Evolutionary conservation across 2,888 invertebrate genomes (phyloP).

Genomic region (Ptychoptera albimana): DNA sequence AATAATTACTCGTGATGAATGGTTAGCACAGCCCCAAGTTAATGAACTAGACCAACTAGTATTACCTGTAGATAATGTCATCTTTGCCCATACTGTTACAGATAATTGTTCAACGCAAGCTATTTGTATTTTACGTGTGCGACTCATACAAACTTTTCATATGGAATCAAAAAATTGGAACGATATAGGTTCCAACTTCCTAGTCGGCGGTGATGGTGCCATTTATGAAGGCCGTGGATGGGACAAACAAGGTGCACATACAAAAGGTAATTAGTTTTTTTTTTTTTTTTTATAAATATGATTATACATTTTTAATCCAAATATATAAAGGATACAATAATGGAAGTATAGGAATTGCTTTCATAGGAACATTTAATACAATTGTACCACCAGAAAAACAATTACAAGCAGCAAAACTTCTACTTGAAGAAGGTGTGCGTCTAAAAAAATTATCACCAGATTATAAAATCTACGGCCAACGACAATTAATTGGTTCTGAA

Average conservation of each 20-base stretch:
- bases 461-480: constrained; percentile 51
- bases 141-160: constrained; percentile 49
- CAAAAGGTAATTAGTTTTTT: constrained; percentile 24
- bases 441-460: constrained; percentile 41
- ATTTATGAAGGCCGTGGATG: constrained; percentile 62
- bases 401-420: constrained; percentile 40
- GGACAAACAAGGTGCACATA: constrained; percentile 55
- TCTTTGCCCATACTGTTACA: background rate
- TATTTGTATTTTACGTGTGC: constrained; percentile 40
- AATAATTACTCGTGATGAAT: background rate
- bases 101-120: constrained; percentile 30
- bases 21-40: background rate
- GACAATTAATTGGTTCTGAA: constrained; percentile 45
- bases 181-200: constrained; percentile 63
- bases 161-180: constrained; percentile 45
- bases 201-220: constrained; percentile 63
- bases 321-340: constrained; percentile 38
- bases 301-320: background rate
- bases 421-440: constrained; percentile 45
- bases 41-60: background rate
- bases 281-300: background rate
- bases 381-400: constrained; percentile 35
- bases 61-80: background rate
- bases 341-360: constrained; percentile 51
- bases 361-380: constrained; percentile 52